Evolutionary conservation across 1,140 invertebrate genomes (phyloP), one percentile per base, ranked within the genome.

Genomic region (Achroia grisella): DNA sequence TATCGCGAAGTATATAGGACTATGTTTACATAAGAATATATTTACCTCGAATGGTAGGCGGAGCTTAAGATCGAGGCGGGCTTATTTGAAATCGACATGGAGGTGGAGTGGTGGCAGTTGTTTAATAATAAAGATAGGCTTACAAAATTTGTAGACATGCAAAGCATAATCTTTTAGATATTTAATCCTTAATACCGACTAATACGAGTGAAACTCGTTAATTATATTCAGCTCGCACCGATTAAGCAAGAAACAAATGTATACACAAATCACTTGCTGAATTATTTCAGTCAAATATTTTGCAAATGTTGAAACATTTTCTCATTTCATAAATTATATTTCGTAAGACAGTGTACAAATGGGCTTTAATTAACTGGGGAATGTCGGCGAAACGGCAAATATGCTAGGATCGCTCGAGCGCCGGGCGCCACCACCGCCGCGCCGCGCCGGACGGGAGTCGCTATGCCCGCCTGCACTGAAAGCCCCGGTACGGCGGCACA

Each of bases 301-400:
- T 39, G 51, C 43, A 60, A 53, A 54, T 49, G 55, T 52, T 61
- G 46, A 66, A 71, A 68, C 55, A 55, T 62, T 74, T 70, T 65
- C 66, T 63, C 64, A 62, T 76, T 76, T 68, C 56, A 76, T 76
- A 74, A 79, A 72, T 79, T 76, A 76, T 71, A 77, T 73, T 78
- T 75, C 55, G 56, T 55, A 66, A 74, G 69, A 79, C 71, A 76
- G 69, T 71, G 63, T 74, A 75, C 66, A 77, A 77, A 80, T 77
- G 73, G 71, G 62, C 70, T 80, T 80, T 80, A 80, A 80, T 80
- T 80, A 80, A 80, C 76, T 75, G 68, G 62, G 65, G 76, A 78
- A 80, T 80, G 66, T 67, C 64, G 62, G 61, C 62, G 56, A 71
- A 70, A 71, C 64, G 71, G 70, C 71, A 77, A 77, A 71, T 72